Base-by-base conservation (phyloP, 35 echinoderm and acorn worm genomes). In the Hemicentrotus pulcherrimus region DNA sequence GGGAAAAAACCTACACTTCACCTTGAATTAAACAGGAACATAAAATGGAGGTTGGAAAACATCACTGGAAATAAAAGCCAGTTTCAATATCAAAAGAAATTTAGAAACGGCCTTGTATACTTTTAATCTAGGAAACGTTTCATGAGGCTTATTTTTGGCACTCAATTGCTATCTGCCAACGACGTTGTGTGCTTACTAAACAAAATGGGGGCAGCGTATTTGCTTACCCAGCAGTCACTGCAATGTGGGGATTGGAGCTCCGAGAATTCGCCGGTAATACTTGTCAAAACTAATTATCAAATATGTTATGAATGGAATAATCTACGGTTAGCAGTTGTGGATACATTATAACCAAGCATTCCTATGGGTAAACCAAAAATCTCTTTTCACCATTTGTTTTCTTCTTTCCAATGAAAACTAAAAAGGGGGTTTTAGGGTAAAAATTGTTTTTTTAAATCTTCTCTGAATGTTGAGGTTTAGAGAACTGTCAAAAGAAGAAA, bases 241-340 rank as follows among this genome's bases (percentile, higher is more conserved):
- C 28, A 7, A 22, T 28, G 28, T 28, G 65, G 7, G 65, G 22
- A 78, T 7, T n/a, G 65, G 65, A 78, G 65, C 65, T 78, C 22
- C n/a, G 65, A 78, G 65, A 4, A 78, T 78, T 78, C 65, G 19
- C 65, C 65, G 65, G 65, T 78, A 78, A 78, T 6, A 28, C 65
- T n/a, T 78, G 65, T 78, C 65, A 78, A 78, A 78, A 78, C 65
- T 78, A 78, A 78, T 78, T 78, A 78, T 78, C 65, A 22, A 78
- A 28, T 28, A 78, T 78, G 65, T 28, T 78, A 78, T 78, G 65
- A 78, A 78, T 78, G 65, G 65, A n/a, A 78, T 78, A 78, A 78
- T 78, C 65, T 78, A 78, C 4, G 65, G 28, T 22, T n/a, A 78
- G 65, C 65, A 78, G 22, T 78, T 78, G 65, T 78, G 65, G 65